A percentile compares a stretch with the other conserved stretches of the same genome.
Conservation (phyloP, 1,140 invertebrate species). For the Hyposmocoma kahamanoa region DNA sequence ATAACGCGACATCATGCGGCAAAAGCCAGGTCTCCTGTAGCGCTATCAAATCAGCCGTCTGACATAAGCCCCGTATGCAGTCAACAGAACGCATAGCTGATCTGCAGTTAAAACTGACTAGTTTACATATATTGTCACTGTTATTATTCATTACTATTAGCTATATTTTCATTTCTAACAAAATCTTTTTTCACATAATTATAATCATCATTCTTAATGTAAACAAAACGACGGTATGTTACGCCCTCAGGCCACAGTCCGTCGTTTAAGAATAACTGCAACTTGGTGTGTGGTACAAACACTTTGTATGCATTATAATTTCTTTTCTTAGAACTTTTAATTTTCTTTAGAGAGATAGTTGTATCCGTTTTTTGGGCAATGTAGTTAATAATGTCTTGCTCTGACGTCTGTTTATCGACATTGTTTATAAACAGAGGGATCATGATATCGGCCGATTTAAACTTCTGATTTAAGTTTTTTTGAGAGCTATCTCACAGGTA, state of each 20-base stretch:
- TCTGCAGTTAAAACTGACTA: slow-evolving; percentile 1
- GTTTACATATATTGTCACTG: too few species aligned
- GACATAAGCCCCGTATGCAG: background rate
- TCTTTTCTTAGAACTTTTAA: background rate
- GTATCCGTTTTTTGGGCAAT: background rate
- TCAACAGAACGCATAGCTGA: background rate
- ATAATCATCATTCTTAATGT: background rate
- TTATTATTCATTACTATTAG: background rate
- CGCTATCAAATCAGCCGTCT: background rate
- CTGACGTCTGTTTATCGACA: background rate
- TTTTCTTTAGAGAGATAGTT: background rate
- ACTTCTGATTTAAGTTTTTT: too few species aligned
- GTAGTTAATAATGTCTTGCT: background rate
- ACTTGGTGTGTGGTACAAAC: background rate
- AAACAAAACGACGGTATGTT: background rate
- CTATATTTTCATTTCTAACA: background rate
- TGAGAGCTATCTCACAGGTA: too few species aligned
- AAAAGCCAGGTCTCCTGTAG: background rate
- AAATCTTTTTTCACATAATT: background rate
- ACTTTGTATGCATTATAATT: background rate
- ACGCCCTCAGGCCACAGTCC: background rate
- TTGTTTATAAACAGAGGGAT: background rate
- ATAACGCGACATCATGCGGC: background rate
- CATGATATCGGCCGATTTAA: background rate
- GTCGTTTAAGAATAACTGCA: background rate